Evolutionary conservation across 1,140 invertebrate genomes (phyloP), one percentile per base, ranked within the genome.

Genomic region (Hycleus cichorii): DNA sequence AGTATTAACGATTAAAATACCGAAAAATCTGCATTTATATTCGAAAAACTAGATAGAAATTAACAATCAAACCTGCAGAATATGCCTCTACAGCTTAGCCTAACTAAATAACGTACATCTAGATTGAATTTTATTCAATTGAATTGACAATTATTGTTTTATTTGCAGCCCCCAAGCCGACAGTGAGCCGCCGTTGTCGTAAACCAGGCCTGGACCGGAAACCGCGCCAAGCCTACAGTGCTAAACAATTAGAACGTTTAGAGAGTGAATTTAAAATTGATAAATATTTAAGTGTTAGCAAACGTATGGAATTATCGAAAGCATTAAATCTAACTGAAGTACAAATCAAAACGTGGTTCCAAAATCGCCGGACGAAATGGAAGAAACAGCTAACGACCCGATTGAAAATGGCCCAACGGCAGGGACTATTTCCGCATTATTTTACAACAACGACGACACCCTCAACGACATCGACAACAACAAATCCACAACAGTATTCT

Each of bases 261-360:
- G 94, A 97, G 76, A 81, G 85, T 1, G 93, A 97, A 78, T 97
- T 97, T 70, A 95, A 95, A 77, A 78, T 89, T 46, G 94, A 97
- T 75, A 96, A 97, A 73, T 97, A 97, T 72, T 77, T 97, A 6
- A 96, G 92, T 70, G 94, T 97, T 0, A 93, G 88, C 59, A 97
- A 97, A 76, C 77, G 95, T 46, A 88, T 95, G 85, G 92, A 97
- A 66, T 76, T 97, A 1, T 95, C 93, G 0, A 91, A 93, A 72
- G 84, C 85, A 0, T 71, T 97, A 5, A 88, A 85, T 55, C 75
- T 97, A 8, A 96, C 93, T 0, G 95, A 97, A 77, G 93, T 95
- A 2, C 94, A 97, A 78, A 95, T 97, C 53, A 97, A 97, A 73
- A 97, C 94, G 0, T 97, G 94, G 94, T 97, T 66, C 39, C 93